phyloP scores from a whole-genome alignment of 2,888 invertebrate genomes.

The Argyra leucocephala region DNA sequence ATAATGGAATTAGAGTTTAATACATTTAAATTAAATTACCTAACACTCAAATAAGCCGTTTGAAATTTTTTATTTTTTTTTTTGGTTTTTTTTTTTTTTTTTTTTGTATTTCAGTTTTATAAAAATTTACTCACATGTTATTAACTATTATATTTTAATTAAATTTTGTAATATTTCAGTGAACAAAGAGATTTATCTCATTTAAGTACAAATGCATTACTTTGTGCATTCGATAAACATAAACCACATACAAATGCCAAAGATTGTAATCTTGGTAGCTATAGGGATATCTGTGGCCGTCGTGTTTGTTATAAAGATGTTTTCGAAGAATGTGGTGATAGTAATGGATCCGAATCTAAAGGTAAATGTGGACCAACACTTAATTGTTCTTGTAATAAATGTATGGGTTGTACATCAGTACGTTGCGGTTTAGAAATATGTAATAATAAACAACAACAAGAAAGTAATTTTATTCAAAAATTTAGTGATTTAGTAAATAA shows the following conservation, averaged over 20 bases:
- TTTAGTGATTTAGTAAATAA: not conserved
- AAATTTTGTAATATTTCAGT: too few species aligned
- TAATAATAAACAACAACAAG: not conserved
- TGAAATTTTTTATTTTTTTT: too few species aligned
- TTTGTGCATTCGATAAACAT: not conserved
- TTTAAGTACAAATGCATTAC: not conserved
- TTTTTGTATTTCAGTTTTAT: too few species aligned
- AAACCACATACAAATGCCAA: not conserved
- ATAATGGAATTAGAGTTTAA: too few species aligned
- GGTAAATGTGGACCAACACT: not conserved
- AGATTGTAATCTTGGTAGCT: not conserved
- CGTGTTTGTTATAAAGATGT: not conserved
- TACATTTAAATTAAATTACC: too few species aligned
- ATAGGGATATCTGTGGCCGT: not conserved
- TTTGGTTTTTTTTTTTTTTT: too few species aligned
- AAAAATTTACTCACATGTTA: too few species aligned
- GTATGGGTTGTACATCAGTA: not conserved
- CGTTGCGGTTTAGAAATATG: not conserved
- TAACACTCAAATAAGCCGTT: too few species aligned
- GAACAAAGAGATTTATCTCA: not conserved
- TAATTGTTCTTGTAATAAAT: not conserved
- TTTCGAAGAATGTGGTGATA: not conserved
- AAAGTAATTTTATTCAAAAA: not conserved
- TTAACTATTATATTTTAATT: too few species aligned
- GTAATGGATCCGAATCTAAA: not conserved